These are phyloP conservation scores for Nasonia longicornis DNA, from an alignment of 1,140 invertebrate genomes.

Conservation along the genomic window DNA sequence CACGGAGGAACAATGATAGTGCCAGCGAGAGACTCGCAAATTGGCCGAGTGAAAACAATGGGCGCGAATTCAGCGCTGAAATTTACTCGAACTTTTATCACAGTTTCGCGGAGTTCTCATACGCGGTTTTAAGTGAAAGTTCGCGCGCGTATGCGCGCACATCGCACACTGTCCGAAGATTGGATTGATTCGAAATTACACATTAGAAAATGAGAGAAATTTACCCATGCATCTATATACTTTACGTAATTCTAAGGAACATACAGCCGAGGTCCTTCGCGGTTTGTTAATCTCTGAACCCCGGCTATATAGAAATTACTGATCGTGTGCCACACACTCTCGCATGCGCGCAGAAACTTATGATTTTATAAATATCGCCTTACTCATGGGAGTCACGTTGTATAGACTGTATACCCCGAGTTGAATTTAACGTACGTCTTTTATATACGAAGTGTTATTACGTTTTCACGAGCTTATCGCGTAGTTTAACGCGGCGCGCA, in stretches of 20 bases:
- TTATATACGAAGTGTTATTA: neutral
- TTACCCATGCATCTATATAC: neutral
- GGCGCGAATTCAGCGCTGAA: neutral
- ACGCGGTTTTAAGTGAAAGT: neutral
- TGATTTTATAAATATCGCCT: constrained; percentile 4
- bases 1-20: neutral
- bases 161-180: neutral
- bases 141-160: neutral
- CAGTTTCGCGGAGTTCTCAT: neutral
- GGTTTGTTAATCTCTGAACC: neutral
- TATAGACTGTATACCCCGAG: neutral
- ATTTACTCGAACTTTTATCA: neutral
- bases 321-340: neutral
- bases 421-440: neutral
- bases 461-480: neutral
- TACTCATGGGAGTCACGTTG: neutral
- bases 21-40: neutral
- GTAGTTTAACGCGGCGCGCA: neutral
- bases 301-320: neutral
- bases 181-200: neutral
- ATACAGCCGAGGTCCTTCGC: neutral
- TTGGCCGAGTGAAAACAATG: neutral
- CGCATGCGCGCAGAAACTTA: neutral
- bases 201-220: constrained; percentile 7
- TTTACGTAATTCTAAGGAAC: neutral